Evolutionary conservation across 2,888 invertebrate species (phyloP), one percentile per base, ranked within the genome.

Genomic region (Eilema depressum): DNA sequence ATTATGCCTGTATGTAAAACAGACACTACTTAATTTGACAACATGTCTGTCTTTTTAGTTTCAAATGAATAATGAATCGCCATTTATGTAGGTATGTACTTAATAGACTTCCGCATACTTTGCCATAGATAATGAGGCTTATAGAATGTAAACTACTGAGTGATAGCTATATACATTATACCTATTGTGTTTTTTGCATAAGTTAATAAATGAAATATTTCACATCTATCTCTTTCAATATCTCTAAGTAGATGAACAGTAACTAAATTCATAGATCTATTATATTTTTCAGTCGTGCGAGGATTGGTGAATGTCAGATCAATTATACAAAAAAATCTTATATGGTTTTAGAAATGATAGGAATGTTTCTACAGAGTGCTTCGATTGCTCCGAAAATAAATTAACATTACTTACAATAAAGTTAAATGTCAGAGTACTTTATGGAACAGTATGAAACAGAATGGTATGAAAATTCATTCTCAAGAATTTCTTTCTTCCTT

Each of bases 41-140:
- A 53, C 53, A n/a, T 47, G 47, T 53, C 10, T 20, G 53, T 53
- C 53, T 53, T n/a, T 53, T 53, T 10, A 20, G 20, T 53, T 53
- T 53, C 53, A 53, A 47, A 53, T 53, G 53, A 53, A 53, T 53
- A 53, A 53, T 53, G 20, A n/a, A 53, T n/a, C 53, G 53, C n/a
- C 20, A n/a, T 53, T 53, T n/a, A 53, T 8, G 53, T 47, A 47
- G 20, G 7, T 53, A 53, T 10, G n/a, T 53, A 53, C 53, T 53
- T 53, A 10, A 53, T 53, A n/a, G 10, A 53, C 53, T 53, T 53
- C 53, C 53, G 53, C 53, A 53, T 53, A n/a, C 53, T 53, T 53
- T n/a, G 10, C 53, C 53, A 53, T n/a, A n/a, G 53, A 53, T 20
- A 53, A 53, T 53, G 53, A 53, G n/a, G 53, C 53, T 53, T 2